Base-by-base conservation (phyloP, 2,113 vertebrate genomes). In the Equus quagga region DNA sequence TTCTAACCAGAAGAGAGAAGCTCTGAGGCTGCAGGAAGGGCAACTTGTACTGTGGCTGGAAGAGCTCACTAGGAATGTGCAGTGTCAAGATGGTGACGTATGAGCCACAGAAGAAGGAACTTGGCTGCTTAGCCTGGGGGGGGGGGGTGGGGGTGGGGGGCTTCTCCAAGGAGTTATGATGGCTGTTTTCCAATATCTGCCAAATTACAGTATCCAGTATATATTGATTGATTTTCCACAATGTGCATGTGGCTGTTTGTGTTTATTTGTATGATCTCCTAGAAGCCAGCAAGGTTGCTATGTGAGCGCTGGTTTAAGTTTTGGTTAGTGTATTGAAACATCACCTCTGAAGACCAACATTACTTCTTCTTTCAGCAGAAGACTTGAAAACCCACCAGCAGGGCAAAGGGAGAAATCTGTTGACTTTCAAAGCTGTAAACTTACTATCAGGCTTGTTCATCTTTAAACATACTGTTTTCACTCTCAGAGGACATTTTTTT, bases 381-480 rank as follows among this genome's bases (percentile, higher is more conserved):
- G 15, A 31, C 41, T 88, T 78, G 70, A 23, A 15, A 73, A 54
- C 14, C 23, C 4, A 31, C 4, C 15, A 9, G 23, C 56, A 1
- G 23, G 49, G 12, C 33, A 19, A 54, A 82, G 41, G 28, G 58
- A 73, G 23, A 80, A 31, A 44, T 23, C 1, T 5, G 8, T 23
- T 60, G 84, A 76, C 78, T 89, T 51, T 41, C 13, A 54, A 64
- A 67, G 28, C 23, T 8, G 2, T 23, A 23, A 13, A 21, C 65
- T 92, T 65, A 46, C 73, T 75, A 44, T 17, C 8, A 18, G 17
- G 33, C 62, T 41, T 21, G 3, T 19, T 96, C 82, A 36, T 82
- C 49, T 93, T 83, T 80, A 87, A 83, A 95, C 33, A 81, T 41
- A 31, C 67, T 58, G 28, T 78, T 93, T 89, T 83, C 72, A 76